Evolutionary conservation across 37 sponge, comb jelly and placozoan species (phyloP).

Genomic region (Tethya wilhelma): DNA sequence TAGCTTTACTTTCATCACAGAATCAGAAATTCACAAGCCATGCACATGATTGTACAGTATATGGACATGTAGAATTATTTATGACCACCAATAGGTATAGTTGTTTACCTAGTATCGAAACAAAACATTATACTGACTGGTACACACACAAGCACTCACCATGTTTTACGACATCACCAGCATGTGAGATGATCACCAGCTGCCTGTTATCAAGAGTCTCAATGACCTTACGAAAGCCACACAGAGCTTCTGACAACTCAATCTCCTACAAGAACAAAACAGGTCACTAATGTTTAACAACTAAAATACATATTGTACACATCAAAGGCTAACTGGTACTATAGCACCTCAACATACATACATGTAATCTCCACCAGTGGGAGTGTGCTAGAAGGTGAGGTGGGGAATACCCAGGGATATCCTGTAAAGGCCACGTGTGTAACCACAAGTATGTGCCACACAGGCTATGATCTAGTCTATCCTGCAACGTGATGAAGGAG

Average conservation of each 20-base stretch:
- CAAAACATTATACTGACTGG: neutral
- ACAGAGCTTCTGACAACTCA: slow-evolving; percentile 90
- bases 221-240: slow-evolving; percentile 86
- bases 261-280: slow-evolving; percentile 65
- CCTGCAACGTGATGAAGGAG: too few relatives aligned
- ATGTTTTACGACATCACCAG: slow-evolving; percentile 93
- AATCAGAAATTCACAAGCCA: neutral
- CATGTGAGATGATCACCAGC: slow-evolving; percentile 76
- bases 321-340: too few relatives aligned
- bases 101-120: neutral
- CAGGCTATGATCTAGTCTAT: neutral
- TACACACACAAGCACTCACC: slow-evolving; percentile 37
- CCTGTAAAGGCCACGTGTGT: too few relatives aligned
- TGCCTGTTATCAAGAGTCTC: slow-evolving; percentile 85
- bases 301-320: too few relatives aligned
- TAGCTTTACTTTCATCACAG: too few relatives aligned
- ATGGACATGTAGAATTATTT: neutral
- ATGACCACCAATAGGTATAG: neutral
- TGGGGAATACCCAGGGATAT: too few relatives aligned
- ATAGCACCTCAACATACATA: too few relatives aligned
- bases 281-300: neutral
- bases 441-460: neutral
- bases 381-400: too few relatives aligned
- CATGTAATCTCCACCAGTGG: too few relatives aligned
- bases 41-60: neutral